Base-by-base conservation (phyloP, 2,888 invertebrate species). In the Phyllotreta striolata region DNA sequence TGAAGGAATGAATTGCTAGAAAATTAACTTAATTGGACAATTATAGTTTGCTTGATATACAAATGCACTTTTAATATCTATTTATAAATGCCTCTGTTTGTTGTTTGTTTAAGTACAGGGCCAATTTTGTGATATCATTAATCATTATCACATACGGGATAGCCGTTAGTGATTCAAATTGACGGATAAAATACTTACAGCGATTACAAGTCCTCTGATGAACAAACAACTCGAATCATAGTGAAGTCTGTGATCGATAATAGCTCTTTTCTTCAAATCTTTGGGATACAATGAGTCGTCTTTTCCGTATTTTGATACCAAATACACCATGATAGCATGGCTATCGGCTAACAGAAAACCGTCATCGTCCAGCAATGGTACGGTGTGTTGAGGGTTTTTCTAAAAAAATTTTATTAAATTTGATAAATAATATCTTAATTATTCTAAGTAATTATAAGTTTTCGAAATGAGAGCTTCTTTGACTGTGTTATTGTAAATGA, bases 281-380 rank as follows among this genome's bases (percentile, higher is more conserved):
- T 81, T 83, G 0, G 86, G 84, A 73, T 86, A 87, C 1, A 87
- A 76, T 12, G 76, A 70, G 70, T 85, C 84, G 66, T 80, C 78
- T 55, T 82, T 80, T 0, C 81, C 85, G 72, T 86, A 87, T 73
- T 86, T 85, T 6, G 81, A 79, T 2, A 82, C 83, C 68, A 87
- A 75, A 67, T 84, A 85, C 7, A 72, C 77, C 10, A 79, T 77
- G 40, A 85, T 85, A 0, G 84, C 84, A 66, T 85, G 84, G 63
- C 84, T 85, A 66, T 70, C 79, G 76, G 57, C 82, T 14, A 73
- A 63, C 84, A 81, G 62, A 75, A 83, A 85, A 55, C 85, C 86
- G 40, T 83, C 82, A 62, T 83, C 85, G 71, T 85, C 83, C 41
- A 87, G 77, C 6, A 85, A 84, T 7, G 88, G 87, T 47, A 87